phyloP scores from a whole-genome alignment of 2,113 vertebrate genomes.

The Ailurus styani region DNA sequence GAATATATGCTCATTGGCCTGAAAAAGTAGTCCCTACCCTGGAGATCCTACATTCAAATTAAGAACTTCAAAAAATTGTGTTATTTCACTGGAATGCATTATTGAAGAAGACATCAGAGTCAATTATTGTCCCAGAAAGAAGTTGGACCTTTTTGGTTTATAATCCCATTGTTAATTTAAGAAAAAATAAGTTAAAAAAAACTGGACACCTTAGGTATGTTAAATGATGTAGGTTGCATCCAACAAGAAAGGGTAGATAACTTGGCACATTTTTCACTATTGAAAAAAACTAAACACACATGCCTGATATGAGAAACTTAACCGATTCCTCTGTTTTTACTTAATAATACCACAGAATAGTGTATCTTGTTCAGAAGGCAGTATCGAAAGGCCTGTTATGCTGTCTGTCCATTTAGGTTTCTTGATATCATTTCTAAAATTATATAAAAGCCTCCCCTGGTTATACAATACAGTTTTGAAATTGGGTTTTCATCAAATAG shows the following conservation, averaged over 20 bases:
- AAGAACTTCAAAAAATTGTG: background rate
- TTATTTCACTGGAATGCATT: background rate
- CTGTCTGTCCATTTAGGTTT: background rate
- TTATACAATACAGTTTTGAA: background rate
- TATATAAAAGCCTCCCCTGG: background rate
- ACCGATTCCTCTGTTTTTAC: background rate
- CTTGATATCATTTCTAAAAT: background rate
- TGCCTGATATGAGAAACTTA: background rate
- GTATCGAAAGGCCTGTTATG: background rate
- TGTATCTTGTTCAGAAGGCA: too few species aligned
- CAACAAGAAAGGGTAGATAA: background rate
- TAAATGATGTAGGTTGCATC: background rate
- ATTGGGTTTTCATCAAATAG: background rate
- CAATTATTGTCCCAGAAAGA: slow-evolving; percentile 22
- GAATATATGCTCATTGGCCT: background rate
- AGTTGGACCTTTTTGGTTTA: background rate
- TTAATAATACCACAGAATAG: background rate
- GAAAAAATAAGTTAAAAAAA: background rate
- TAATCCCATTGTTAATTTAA: background rate
- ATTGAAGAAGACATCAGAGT: background rate
- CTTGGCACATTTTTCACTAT: background rate
- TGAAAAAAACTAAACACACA: background rate
- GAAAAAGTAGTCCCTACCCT: background rate
- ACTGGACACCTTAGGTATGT: background rate
- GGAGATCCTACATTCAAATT: background rate